Base-by-base conservation (phyloP, 2,113 vertebrate species). In the Halcyon senegalensis region DNA sequence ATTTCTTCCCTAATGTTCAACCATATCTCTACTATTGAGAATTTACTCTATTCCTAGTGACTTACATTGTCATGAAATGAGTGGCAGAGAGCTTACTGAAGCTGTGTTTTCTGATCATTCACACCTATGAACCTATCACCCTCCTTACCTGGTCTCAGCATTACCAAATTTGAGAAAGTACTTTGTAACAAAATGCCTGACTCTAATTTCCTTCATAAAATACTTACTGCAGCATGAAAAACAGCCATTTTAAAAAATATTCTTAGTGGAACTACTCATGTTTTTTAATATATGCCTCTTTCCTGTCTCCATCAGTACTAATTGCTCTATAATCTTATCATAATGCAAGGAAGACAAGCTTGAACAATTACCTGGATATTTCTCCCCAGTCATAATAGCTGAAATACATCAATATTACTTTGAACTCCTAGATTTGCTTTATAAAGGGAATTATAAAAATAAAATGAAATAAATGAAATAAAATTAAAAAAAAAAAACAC, bases 371-470 rank as follows among this genome's bases (percentile, higher is more conserved):
- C 25, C 44, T 55, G 16, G 11, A 25, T 7, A 50, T 50, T 60
- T 63, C 9, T 62, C 4, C 11, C 11, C 1, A 7, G 13, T 3
- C 1, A 0, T 78, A 48, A 62, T 13, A 43, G 16, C 24, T 86
- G 39, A 81, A 73, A 5, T 24, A 50, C 1, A 10, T 24, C 2
- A 69, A 19, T 63, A 77, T 31, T 66, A 53, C 27, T 50, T 89
- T 33, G 3, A 86, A 60, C 7, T 13, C 7, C 16, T 35, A 51
- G 19, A 51, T 72, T 59, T 86, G 59, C 12, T 50, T 53, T 31
- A 24, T 39, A 43, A 58, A 68, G 2, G 3, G 72, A 69, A 51
- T 44, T n/a, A 4, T 46, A 16, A 82, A 88, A 72, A 66, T 6
- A 69, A 30, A 68, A 44, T 5, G 35, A 68, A 43, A 43, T 43